A percentile compares a stretch with the other conserved stretches of the same genome.
phyloP scores from a whole-genome alignment of 2,797 vertebrate species.

The Monodelphis domestica region DNA sequence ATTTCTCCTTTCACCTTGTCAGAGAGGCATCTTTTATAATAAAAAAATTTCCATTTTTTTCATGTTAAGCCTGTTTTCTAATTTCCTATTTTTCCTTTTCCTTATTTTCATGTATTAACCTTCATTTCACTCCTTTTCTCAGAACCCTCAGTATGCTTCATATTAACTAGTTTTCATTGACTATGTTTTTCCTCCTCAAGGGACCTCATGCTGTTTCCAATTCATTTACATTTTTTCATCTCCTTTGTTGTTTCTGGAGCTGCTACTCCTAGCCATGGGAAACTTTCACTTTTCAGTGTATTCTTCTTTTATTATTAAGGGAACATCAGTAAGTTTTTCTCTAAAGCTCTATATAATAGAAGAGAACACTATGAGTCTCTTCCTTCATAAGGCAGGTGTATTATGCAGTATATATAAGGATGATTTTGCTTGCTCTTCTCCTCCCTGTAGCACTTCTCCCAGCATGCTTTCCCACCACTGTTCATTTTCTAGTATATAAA shows the following conservation, averaged over 20 bases:
- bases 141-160: constrained; percentile 16
- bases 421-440: neutral
- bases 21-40: neutral
- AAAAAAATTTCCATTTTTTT: neutral
- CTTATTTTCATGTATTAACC: constrained; percentile 36
- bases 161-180: constrained; percentile 64
- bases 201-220: constrained; percentile 42
- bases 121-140: constrained; percentile 45
- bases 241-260: constrained; percentile 42
- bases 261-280: constrained; percentile 60
- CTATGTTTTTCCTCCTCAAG: constrained; percentile 33
- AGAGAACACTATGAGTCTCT: neutral
- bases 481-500: neutral
- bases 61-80: neutral
- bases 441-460: neutral
- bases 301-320: constrained; percentile 55
- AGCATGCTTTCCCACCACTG: neutral
- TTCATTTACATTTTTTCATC: constrained; percentile 52
- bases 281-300: constrained; percentile 44
- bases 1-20: neutral
- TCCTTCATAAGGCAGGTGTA: constrained; percentile 9
- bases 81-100: neutral
- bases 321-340: constrained; percentile 20
- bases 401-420: neutral
- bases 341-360: constrained; percentile 24